A percentile compares a stretch with the other conserved stretches of the same genome.
Conservation (phyloP, 2,113 vertebrate genomes). For the Planiliza haematocheilus region DNA sequence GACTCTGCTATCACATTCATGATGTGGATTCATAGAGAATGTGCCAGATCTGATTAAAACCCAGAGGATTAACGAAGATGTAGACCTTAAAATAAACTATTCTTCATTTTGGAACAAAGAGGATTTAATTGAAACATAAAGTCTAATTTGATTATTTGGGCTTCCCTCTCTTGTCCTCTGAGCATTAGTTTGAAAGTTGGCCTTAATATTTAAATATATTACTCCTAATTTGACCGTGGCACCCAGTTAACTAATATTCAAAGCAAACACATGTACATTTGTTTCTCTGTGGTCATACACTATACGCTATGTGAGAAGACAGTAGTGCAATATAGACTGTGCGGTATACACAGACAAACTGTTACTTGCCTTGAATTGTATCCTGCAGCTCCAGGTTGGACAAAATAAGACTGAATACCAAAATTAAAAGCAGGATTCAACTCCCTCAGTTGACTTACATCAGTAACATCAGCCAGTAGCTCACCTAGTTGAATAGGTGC, state of each 20-base stretch:
- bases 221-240: neutral
- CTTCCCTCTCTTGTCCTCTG: neutral
- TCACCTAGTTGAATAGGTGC: too few relatives aligned
- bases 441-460: neutral
- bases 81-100: neutral
- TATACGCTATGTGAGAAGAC: neutral
- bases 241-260: neutral
- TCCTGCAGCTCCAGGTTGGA: neutral
- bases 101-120: conserved; percentile 9
- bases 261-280: neutral
- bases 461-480: too few relatives aligned
- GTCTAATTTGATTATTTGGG: neutral
- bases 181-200: neutral
- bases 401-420: neutral
- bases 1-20: conserved; percentile 12
- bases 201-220: neutral
- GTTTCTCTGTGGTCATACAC: neutral
- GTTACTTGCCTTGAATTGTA: conserved; percentile 23
- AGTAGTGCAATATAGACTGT: conserved; percentile 24
- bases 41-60: too few relatives aligned
- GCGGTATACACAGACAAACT: conserved; percentile 16
- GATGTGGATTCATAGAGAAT: conserved; percentile 4
- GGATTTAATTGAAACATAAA: conserved; percentile 8
- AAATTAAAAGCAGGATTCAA: conserved; percentile 5
- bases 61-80: neutral